phyloP scores from a whole-genome alignment of 2,888 invertebrate species.

The Drosophila demipolita region DNA sequence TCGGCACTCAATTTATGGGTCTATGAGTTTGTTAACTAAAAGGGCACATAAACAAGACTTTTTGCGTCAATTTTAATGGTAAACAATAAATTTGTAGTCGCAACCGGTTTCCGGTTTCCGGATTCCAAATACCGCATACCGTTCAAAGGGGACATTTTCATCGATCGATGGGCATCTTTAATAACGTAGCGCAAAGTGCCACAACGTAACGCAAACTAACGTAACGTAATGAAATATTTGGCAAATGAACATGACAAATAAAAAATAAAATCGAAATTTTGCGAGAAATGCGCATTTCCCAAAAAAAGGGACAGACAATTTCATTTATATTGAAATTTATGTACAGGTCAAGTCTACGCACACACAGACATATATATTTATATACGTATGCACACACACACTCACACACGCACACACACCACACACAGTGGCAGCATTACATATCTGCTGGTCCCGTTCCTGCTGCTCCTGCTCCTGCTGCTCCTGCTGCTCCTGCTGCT shows the following conservation, averaged over 20 bases:
- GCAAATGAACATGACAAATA: conserved; percentile 39
- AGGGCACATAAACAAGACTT: conserved; percentile 78
- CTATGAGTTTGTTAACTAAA: conserved; percentile 79
- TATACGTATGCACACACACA: conserved; percentile 4
- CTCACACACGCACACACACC: conserved; percentile 5
- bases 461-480: conserved; percentile 49
- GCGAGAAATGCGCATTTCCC: conserved; percentile 39
- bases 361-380: conserved; percentile 26
- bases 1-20: conserved; percentile 77
- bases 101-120: conserved; percentile 28
- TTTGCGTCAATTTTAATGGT: conserved; percentile 74
- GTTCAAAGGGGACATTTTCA: background rate
- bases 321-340: conserved; percentile 78
- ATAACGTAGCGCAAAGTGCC: conserved; percentile 23
- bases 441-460: conserved; percentile 70
- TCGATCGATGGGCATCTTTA: conserved; percentile 47
- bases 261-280: conserved; percentile 53
- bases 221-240: conserved; percentile 23
- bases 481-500: conserved; percentile 64
- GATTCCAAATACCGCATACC: conserved; percentile 16
- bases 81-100: conserved; percentile 65
- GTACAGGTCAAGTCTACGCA: conserved; percentile 68
- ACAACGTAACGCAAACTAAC: conserved; percentile 17
- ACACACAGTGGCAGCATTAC: conserved; percentile 17
- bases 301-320: conserved; percentile 55